phyloP scores from a whole-genome alignment of 1,140 invertebrate species.

The Drosophila elegans region DNA sequence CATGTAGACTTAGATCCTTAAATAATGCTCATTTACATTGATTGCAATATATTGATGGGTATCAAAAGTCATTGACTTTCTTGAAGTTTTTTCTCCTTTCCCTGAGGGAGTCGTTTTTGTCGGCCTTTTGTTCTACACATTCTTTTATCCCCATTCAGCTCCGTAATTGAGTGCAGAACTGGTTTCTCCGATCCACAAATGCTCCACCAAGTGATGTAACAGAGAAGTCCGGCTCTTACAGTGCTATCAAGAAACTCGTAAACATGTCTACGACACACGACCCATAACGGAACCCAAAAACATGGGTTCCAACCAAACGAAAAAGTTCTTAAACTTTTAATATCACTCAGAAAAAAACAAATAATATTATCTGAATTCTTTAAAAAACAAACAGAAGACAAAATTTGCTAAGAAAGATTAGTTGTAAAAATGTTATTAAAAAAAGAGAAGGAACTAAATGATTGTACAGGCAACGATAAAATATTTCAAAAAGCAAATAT shows the following conservation, averaged over 20 bases:
- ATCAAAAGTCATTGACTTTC: slow-evolving; percentile 40
- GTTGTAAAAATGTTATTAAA: neutral
- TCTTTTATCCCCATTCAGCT: slow-evolving; percentile 42
- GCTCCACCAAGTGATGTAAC: slow-evolving; percentile 36
- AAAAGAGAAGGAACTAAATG: neutral
- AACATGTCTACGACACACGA: slow-evolving; percentile 40
- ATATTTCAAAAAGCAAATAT: no score
- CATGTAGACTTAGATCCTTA: no score
- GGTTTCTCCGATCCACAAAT: slow-evolving; percentile 36
- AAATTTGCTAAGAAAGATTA: neutral
- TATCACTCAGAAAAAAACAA: slow-evolving; percentile 14
- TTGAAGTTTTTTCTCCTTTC: slow-evolving; percentile 4
- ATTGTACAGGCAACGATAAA: no score
- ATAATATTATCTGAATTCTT: neutral
- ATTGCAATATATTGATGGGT: neutral
- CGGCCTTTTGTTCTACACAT: slow-evolving; percentile 26
- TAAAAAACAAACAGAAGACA: no score
- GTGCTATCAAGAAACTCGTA: slow-evolving; percentile 23
- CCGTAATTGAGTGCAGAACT: slow-evolving; percentile 36
- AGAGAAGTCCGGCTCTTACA: slow-evolving; percentile 7
- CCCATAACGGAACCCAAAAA: slow-evolving; percentile 43
- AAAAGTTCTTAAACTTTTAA: slow-evolving; percentile 27
- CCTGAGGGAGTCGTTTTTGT: slow-evolving; percentile 19
- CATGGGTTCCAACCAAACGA: slow-evolving; percentile 13
- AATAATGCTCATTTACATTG: no score